Evolutionary conservation across 2,888 invertebrate species (phyloP), one percentile per base, ranked within the genome.

Genomic region (Argyresthia albistria): DNA sequence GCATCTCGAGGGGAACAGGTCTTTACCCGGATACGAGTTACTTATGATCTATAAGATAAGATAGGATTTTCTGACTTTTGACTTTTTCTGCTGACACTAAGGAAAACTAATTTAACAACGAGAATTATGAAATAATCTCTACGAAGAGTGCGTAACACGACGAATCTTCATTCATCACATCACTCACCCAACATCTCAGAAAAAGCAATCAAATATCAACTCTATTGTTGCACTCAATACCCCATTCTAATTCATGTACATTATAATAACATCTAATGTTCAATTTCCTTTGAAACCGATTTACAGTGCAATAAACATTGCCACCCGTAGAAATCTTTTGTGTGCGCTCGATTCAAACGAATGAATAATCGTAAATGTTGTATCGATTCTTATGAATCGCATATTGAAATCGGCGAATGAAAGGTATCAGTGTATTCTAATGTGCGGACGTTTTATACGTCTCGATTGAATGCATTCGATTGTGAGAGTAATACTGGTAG

Each of bases 341-440:
- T 50, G 43, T 8, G 35, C 4, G 25, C 14, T 47, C 47, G 47
- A 47, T 47, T 47, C 35, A 43, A 74, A 74, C 70, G 69, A 69
- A 76, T 70, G 70, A 58, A 75, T 71, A 76, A 78, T 83, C 82
- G 76, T 82, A 83, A 83, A 82, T 51, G 58, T 67, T 63, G 66
- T 69, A 74, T 75, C 78, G 75, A 77, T 76, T 77, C 69, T 70
- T 65, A 53, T 53, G 57, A 57, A 57, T 54, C 52, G 52, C 12
- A 54, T 51, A 51, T 58, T 50, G 46, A 53, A 54, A 48, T 25
- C 46, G 53, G 43, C 47, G 39, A 45, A 54, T 54, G 53, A 55
- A 53, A 52, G 50, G 35, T 47, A 45, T 45, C 45, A 45, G 14
- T 45, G 45, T 15, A 45, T 15, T 12, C 15, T 14, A 15, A 45